These are phyloP conservation scores for Piscicola geometra DNA, from an alignment of 2,888 invertebrate genomes.

Conservation along the genomic window DNA sequence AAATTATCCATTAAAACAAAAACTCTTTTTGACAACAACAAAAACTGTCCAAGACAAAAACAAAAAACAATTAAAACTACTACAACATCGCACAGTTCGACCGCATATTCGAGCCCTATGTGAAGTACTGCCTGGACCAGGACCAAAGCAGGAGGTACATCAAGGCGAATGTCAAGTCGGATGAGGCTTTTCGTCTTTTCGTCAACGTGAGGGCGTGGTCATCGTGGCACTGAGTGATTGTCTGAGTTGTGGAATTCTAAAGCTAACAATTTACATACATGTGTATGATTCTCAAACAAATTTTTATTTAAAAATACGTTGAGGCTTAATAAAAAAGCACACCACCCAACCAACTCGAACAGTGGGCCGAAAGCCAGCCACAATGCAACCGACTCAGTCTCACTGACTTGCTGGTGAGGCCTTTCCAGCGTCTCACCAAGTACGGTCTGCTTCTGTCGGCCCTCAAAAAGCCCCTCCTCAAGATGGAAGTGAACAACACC, in stretches of 20 bases:
- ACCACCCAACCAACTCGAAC: slow-evolving; percentile 43
- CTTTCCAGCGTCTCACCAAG: slow-evolving; percentile 92
- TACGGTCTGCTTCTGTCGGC: slow-evolving; percentile 82
- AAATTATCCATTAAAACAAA: too few relatives aligned
- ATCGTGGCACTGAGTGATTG: too few relatives aligned
- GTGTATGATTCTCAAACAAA: too few relatives aligned
- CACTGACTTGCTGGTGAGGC: slow-evolving; percentile 83
- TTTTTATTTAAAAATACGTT: too few relatives aligned
- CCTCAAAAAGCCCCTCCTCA: slow-evolving; percentile 73
- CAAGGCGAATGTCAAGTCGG: slow-evolving; percentile 67
- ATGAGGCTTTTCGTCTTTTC: slow-evolving; percentile 81
- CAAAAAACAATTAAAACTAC: too few relatives aligned
- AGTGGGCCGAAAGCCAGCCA: slow-evolving; percentile 89
- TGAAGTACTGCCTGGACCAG: slow-evolving; percentile 81
- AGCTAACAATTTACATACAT: too few relatives aligned
- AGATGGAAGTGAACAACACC: slow-evolving; percentile 59
- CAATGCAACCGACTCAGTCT: slow-evolving; percentile 80
- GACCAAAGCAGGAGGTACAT: slow-evolving; percentile 80
- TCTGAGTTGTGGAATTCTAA: too few relatives aligned
- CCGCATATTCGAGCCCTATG: slow-evolving; percentile 78
- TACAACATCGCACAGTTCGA: slow-evolving; percentile 56
- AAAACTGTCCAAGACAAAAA: too few relatives aligned
- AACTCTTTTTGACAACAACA: too few relatives aligned
- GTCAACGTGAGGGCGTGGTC: slow-evolving; percentile 63
- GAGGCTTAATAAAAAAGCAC: too few relatives aligned